Evolutionary conservation across 2,888 invertebrate genomes (phyloP), one percentile per base, ranked within the genome.

Genomic region (Heliconius ethilla): DNA sequence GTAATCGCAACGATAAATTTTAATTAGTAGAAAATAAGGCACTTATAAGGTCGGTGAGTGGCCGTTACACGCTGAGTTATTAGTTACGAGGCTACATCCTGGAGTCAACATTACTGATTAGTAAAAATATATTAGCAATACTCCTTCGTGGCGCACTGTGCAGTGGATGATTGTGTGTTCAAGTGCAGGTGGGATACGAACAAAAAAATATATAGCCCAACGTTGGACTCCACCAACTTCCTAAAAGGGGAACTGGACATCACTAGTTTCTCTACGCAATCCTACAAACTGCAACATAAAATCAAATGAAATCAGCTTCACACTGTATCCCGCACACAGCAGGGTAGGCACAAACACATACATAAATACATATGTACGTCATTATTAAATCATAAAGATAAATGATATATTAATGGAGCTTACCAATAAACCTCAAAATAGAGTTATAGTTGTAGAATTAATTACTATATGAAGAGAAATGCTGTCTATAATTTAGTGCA

Each of bases 11-110:
- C 80, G 83, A 80, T 83, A 81, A 82, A 83, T 83, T 84, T 82
- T 84, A 82, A 85, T 86, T 84, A 86, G 79, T 82, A 76, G 81
- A 80, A 80, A 82, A 73, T 75, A 75, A 70, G 75, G 75, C 74
- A 75, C 65, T 75, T 79, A 51, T 66, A 67, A 33, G 66, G 75
- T n/a, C 62, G 59, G 45, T 59, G 77, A 75, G 62, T 33, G 77
- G 62, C 59, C 79, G 70, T 51, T 76, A 72, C 7, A 29, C 25
- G 25, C 72, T 72, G 76, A 76, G 18, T 66, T 72, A 59, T 55
- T 25, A 37, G 33, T 40, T 33, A 45, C 63, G 37, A 37, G 72
- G 72, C 29, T 55, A 72, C 51, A 65, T 63, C 33, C 72, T 33
- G 65, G n/a, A 51, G 72, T 65, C 40, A 25, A 76, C 72, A 72